A percentile compares a stretch with the other conserved stretches of the same genome.
These are phyloP conservation scores for Gymnopithys bicolor DNA, from an alignment of 2,797 vertebrate species.

Conservation along the genomic window DNA sequence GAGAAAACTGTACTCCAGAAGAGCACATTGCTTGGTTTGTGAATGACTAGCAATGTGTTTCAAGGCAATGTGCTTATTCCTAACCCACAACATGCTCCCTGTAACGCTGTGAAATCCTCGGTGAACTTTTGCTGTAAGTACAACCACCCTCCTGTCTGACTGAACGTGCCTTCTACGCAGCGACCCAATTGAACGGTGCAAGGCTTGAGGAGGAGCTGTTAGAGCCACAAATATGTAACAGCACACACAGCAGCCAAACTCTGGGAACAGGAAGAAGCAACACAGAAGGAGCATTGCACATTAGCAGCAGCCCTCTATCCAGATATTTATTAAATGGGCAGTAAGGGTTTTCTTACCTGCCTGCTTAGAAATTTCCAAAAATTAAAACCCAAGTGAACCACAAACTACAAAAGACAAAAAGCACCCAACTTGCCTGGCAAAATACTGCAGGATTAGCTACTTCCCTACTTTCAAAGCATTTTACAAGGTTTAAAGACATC, in stretches of 20 bases:
- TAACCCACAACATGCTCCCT: not conserved
- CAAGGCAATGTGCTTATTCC: not conserved
- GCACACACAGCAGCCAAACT: not conserved
- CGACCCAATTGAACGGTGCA: constrained; percentile 49
- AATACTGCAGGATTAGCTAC: not conserved
- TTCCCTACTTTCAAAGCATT: not conserved
- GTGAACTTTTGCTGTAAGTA: not conserved
- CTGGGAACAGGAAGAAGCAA: not conserved
- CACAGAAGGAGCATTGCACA: not conserved
- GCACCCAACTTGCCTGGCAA: not conserved
- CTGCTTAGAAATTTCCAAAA: not conserved
- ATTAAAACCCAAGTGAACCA: not conserved
- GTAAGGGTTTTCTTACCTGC: not conserved
- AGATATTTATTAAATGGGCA: not conserved
- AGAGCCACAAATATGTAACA: not conserved
- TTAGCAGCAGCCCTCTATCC: not conserved
- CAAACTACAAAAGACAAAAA: not conserved
- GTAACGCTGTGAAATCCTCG: not conserved
- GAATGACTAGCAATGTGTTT: not conserved
- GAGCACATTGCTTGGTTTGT: not conserved
- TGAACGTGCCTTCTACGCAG: constrained; percentile 49
- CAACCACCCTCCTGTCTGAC: not conserved
- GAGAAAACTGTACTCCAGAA: not conserved
- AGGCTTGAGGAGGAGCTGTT: not conserved
- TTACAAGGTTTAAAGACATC: not conserved